Evolutionary conservation across 2,797 vertebrate species (phyloP).

Genomic region (Melanotaenia pygmaea): DNA sequence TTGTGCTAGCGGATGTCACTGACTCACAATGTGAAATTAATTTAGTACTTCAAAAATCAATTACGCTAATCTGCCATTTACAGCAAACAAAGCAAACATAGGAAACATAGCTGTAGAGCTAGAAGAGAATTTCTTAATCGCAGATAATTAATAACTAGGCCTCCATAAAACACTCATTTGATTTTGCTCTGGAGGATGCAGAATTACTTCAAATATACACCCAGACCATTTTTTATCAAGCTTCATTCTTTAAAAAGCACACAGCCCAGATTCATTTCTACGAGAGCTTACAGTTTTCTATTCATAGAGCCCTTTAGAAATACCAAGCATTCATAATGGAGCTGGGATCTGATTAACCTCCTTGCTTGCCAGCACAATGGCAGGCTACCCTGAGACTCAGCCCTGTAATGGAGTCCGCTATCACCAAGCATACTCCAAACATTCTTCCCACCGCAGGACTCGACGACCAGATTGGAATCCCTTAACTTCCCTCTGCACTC

Average conservation of each 20-base stretch:
- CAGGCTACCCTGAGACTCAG: slow-evolving; percentile 79
- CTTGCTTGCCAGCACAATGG: slow-evolving; percentile 74
- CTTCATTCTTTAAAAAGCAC: slow-evolving; percentile 71
- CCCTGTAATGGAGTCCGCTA: slow-evolving; percentile 80
- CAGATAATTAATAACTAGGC: slow-evolving; percentile 79
- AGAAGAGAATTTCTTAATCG: slow-evolving; percentile 76
- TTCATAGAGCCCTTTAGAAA: slow-evolving; percentile 80
- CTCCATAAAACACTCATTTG: slow-evolving; percentile 68
- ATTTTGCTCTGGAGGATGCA: slow-evolving; percentile 65
- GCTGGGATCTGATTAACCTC: slow-evolving; percentile 83
- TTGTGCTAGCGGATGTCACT: slow-evolving; percentile 61
- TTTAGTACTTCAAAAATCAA: slow-evolving; percentile 79
- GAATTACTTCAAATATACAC: slow-evolving; percentile 70
- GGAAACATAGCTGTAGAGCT: slow-evolving; percentile 56
- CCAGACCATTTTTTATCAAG: slow-evolving; percentile 70
- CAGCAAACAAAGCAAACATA: slow-evolving; percentile 70
- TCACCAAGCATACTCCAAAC: slow-evolving; percentile 78
- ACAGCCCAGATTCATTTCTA: slow-evolving; percentile 72
- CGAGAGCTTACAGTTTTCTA: slow-evolving; percentile 77
- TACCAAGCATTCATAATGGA: slow-evolving; percentile 78
- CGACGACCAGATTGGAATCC: slow-evolving; percentile 79
- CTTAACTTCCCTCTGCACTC: slow-evolving; percentile 77
- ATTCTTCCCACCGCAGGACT: slow-evolving; percentile 78
- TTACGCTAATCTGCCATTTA: slow-evolving; percentile 79
- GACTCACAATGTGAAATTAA: slow-evolving; percentile 73